Evolutionary conservation across 2,797 vertebrate genomes (phyloP), one percentile per base, ranked within the genome.

Genomic region (Chiroxiphia lanceolata): DNA sequence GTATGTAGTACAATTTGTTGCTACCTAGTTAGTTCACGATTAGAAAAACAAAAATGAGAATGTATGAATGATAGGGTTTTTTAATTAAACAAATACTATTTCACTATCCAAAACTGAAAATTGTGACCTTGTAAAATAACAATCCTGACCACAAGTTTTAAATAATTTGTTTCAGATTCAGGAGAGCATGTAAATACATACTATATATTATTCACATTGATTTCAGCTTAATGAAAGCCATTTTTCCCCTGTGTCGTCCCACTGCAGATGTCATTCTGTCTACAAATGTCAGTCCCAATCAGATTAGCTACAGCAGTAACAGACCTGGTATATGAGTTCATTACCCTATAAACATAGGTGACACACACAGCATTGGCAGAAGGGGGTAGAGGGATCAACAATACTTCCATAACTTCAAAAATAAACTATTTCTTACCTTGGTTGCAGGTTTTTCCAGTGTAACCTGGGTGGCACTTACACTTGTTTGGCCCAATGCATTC

Each of bases 401-500:
- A 11, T 4, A 42, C 3, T 53, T 40, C 15, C 36, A 25, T 3
- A 4, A 77, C 71, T 45, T 84, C 33, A 44, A 50, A 31, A 86
- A 36, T 8, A 34, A 84, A 59, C 54, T 76, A 3, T 53, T 85
- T 79, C 98, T 98, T 98, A 99, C 99, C 99, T 98, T 99, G 99
- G 95, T 98, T 99, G 98, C 99, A 99, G 94, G 99, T 99, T 98
- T 99, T 99, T 86, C 99, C 99, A 2, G 98, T 98, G 97, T 98
- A 99, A 88, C 99, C 99, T 1, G 98, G 98, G 59, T 99, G 98
- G 92, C 99, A 99, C 97, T 99, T 99, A 98, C 99, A 99, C 97
- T 99, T 99, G 97, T 99, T 99, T 48, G 99, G 99, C 95, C 99
- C 99, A 63, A 99, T 70, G 31, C 99, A 99, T 92, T 99, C 99